Percentiles rank a stretch among this genome's conserved stretches.
Conservation (phyloP, 2,888 invertebrate species). For the Lepidochrysops patricia region DNA sequence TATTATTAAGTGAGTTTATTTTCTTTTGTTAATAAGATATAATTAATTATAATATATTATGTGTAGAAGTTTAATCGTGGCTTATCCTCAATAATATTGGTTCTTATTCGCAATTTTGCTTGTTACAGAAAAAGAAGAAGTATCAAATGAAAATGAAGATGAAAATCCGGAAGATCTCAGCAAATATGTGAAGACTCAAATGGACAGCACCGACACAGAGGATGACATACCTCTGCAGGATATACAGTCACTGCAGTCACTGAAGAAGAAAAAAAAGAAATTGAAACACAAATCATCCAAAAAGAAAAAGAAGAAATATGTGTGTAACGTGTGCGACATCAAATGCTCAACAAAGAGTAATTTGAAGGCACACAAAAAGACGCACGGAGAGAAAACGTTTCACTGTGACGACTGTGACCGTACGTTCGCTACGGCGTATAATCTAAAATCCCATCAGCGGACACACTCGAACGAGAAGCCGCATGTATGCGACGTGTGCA, state of each 20-base stretch:
- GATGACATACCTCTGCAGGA: conserved; percentile 1
- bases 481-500: background rate
- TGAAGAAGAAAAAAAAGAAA: background rate
- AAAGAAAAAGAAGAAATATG: background rate
- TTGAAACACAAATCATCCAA: background rate
- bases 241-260: background rate
- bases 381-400: background rate
- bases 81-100: too few species aligned
- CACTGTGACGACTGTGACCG: background rate
- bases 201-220: background rate
- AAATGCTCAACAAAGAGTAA: background rate
- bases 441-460: background rate
- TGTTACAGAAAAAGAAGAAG: background rate
- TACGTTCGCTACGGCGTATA: background rate
- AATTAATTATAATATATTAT: too few species aligned
- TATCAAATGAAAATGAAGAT: background rate
- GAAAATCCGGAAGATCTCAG: background rate
- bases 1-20: too few species aligned
- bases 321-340: background rate
- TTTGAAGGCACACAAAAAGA: background rate
- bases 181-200: background rate
- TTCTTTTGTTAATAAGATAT: too few species aligned
- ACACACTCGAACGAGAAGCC: background rate
- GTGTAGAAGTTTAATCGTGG: too few species aligned
- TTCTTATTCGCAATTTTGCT: background rate